Conservation (phyloP, 2,888 invertebrate species). For the Xylophagus ater region DNA sequence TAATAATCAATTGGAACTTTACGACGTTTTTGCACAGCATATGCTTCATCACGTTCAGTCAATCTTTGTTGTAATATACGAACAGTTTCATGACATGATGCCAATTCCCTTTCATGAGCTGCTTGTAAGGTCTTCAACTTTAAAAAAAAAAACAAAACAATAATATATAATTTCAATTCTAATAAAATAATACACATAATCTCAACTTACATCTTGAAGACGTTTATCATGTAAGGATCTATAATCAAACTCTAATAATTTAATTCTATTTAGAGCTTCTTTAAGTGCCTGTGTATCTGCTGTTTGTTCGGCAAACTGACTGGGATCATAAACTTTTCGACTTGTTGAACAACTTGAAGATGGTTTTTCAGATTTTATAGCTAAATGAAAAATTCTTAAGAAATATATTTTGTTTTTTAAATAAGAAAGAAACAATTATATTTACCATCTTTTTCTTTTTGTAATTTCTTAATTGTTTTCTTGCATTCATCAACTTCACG, state of each 20-base stretch:
- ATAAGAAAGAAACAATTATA: neutral
- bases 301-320: slow-evolving; percentile 31
- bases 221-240: slow-evolving; percentile 65
- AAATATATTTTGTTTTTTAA: neutral
- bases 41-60: slow-evolving; percentile 36
- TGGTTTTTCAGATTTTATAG: slow-evolving; percentile 19
- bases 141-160: slow-evolving; percentile 23
- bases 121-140: slow-evolving; percentile 65
- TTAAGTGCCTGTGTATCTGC: slow-evolving; percentile 33
- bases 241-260: slow-evolving; percentile 62
- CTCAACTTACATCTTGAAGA: slow-evolving; percentile 59
- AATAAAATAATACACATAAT: neutral
- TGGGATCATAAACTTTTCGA: slow-evolving; percentile 34
- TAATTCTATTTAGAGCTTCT: slow-evolving; percentile 50
- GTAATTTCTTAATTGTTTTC: slow-evolving; percentile 62
- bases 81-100: slow-evolving; percentile 37
- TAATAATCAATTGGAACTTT: slow-evolving; percentile 39
- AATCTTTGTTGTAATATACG: slow-evolving; percentile 36
- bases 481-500: slow-evolving; percentile 65
- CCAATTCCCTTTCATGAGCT: slow-evolving; percentile 59
- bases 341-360: slow-evolving; percentile 17
- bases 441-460: slow-evolving; percentile 61
- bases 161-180: neutral
- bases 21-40: slow-evolving; percentile 35
- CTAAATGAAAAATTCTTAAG: slow-evolving; percentile 14